Base-by-base conservation (phyloP, 1,140 invertebrate species). In the Drosophila persimilis region DNA sequence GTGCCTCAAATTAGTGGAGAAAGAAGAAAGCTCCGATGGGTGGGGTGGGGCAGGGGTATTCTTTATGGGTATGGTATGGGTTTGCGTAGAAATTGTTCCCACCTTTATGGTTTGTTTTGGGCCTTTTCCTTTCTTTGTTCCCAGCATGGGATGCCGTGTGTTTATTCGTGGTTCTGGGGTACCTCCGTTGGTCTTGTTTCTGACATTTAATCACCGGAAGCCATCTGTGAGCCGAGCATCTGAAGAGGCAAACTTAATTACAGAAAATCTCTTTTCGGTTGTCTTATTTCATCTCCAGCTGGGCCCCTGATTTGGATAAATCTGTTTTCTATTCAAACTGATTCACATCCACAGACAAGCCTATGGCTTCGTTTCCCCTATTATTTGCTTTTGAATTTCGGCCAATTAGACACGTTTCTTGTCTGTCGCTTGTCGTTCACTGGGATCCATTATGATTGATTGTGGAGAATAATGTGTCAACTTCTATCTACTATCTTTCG, bases 151-250 rank as follows among this genome's bases (percentile, higher is more conserved):
- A 1, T 73, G 52, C 46, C 24, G 31, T 35, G 9, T 73, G 58
- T 51, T 63, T 41, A 62, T 61, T 63, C 52, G 52, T 44, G 61
- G 51, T 73, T 63, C 70, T 73, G 17, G 44, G 20, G 20, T 46
- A 39, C 29, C 46, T 7, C 43, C 31, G 29, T 59, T 65, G 62
- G 53, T 64, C 65, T 67, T 77, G 58, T 79, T 84, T 80, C 47
- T 63, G 54, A 75, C 45, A 44, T 77, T 81, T 88, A 86, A 86
- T 88, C 83, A 77, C 81, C 81, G 81, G 81, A 86, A 88, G 83
- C 83, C 59, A 86, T 85, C 77, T 75, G 51, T 45, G 59, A 48
- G 43, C 43, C 26, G 29, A 58, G 65, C 80, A 80, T 85, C 80
- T 72, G 26, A 54, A 71, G 54, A 66, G 62, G 73, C 50, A 69